Percentiles rank a stretch among this genome's conserved stretches.
Conservation (phyloP, 1,140 invertebrate genomes). For the Rhizoglyphus robini region DNA sequence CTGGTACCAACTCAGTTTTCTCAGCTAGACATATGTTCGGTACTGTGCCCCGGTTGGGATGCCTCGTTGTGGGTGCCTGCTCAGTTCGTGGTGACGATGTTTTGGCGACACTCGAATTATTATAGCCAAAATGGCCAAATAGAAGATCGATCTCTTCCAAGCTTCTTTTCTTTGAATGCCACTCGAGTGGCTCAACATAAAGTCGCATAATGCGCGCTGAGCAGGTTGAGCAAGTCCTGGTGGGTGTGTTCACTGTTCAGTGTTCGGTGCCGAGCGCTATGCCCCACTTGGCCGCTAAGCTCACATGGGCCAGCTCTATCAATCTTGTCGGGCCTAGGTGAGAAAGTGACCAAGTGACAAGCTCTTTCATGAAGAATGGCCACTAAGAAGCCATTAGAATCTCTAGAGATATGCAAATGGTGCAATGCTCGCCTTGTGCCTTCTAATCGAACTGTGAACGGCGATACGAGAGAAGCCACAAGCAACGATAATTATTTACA, state of each 20-base stretch:
- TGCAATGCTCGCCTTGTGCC: not conserved
- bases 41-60: not conserved
- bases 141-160: too few species aligned
- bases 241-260: not conserved
- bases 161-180: too few species aligned
- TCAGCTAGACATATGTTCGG: not conserved
- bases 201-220: too few species aligned
- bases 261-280: not conserved
- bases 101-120: not conserved
- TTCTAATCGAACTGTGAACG: too few species aligned
- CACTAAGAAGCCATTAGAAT: not conserved
- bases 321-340: conserved; percentile 5
- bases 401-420: conserved; percentile 12
- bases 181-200: too few species aligned
- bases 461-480: too few species aligned
- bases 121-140: too few species aligned
- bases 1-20: not conserved
- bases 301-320: not conserved
- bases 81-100: not conserved
- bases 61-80: not conserved
- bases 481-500: conserved; percentile 12
- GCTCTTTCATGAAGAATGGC: not conserved
- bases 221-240: too few species aligned
- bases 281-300: too few species aligned
- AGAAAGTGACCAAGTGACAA: not conserved